Base-by-base conservation (phyloP, 2,113 vertebrate species). In the Ophiodon elongatus region DNA sequence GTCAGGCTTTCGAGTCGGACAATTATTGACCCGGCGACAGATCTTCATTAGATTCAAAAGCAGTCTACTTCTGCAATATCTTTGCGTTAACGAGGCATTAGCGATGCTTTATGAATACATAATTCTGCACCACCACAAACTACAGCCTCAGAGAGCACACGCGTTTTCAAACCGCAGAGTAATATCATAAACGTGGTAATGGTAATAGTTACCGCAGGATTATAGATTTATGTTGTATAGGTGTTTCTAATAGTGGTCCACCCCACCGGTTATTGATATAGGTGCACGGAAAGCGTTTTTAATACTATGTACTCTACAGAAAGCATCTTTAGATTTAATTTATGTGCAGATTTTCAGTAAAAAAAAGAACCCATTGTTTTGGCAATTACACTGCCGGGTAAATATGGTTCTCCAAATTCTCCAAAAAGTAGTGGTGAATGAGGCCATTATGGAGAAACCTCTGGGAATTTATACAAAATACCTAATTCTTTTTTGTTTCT, bases 401-500 rank as follows among this genome's bases (percentile, higher is more conserved):
- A 52, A 73, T 68, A 25, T 25, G 14, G 21, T 35, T 56, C 23
- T 67, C 25, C 9, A 82, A 57, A 74, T 50, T 73, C 43, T 52
- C 29, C 45, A 9, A 35, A 59, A 71, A 56, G 43, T 37, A 27
- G 13, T 59, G 14, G 57, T 62, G 68, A 2, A n/a, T 29, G 35
- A 62, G 43, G 43, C 15, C 14, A 77, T 8, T 29, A 19, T 77
- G 72, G 31, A 8, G 27, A 23, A 27, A 39, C 62, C 47, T 43
- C 54, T 0, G 31, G 63, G 63, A 74, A 86, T 64, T 57, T n/a
- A 76, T 73, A 29, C 33, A 25, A 73, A 85, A 76, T 71, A 70
- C 10, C 37, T 43, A 39, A 37, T 67, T 41, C 6, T 78, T 45
- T 68, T 41, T 57, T 41, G 45, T 59, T 35, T 71, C 15, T 37